Conservation (phyloP, 2,888 invertebrate genomes). For the Lasioglossum morio region DNA sequence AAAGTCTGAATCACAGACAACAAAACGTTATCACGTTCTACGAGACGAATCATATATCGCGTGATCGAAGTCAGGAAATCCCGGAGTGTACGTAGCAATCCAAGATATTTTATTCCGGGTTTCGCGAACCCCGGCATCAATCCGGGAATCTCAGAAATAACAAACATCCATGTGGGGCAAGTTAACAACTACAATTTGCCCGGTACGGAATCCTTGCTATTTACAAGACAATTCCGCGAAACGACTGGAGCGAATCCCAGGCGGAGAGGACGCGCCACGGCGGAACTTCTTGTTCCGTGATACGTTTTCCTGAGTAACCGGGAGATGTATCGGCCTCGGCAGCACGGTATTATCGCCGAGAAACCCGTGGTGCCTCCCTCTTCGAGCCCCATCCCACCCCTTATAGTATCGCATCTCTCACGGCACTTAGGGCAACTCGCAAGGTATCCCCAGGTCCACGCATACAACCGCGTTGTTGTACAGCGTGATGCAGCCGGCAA, state of each 20-base stretch:
- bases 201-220: background rate
- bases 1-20: background rate
- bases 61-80: background rate
- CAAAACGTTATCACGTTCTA: background rate
- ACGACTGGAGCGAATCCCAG: conserved; percentile 24
- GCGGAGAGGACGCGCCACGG: conserved; percentile 6
- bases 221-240: background rate
- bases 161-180: background rate
- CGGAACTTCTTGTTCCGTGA: conserved; percentile 28
- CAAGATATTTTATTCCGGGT: background rate
- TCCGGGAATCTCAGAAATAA: background rate
- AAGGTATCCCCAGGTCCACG: conserved; percentile 28
- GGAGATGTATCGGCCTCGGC: conserved; percentile 34
- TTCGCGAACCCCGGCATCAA: background rate
- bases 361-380: conserved; percentile 43
- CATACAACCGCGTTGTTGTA: conserved; percentile 42
- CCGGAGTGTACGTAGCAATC: background rate
- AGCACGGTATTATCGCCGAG: conserved; percentile 47
- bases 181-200: conserved; percentile 1
- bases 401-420: conserved; percentile 43
- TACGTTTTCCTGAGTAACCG: conserved; percentile 23
- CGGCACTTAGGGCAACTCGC: conserved; percentile 58
- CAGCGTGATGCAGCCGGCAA: conserved; percentile 59
- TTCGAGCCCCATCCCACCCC: background rate
- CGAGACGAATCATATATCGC: background rate